A percentile compares a stretch with the other conserved stretches of the same genome.
Evolutionary conservation across 2,113 vertebrate species (phyloP).

Genomic region (Polypterus senegalus): DNA sequence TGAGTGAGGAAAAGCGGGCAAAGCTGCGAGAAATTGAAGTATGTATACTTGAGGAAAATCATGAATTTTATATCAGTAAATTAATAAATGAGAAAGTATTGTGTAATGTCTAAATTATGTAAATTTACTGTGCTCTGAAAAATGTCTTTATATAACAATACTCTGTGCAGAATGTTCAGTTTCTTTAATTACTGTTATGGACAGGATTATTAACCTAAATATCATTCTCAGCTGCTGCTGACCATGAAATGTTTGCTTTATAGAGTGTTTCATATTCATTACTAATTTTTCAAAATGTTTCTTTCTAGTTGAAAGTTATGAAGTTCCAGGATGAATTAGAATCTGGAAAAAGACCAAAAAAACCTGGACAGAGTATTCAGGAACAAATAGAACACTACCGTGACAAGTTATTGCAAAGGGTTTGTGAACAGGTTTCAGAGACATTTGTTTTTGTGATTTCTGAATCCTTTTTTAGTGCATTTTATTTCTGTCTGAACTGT

Average conservation of each 20-base stretch:
- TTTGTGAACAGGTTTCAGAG: conserved; percentile 23
- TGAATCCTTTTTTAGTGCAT: no score
- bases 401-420: conserved; percentile 91
- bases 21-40: conserved; percentile 97
- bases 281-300: background rate
- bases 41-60: conserved; percentile 1
- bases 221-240: no score
- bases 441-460: background rate
- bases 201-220: no score
- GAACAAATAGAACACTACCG: conserved; percentile 97
- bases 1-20: conserved; percentile 90
- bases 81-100: background rate
- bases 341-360: conserved; percentile 92
- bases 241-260: no score
- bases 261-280: no score
- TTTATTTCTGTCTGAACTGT: no score
- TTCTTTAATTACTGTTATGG: no score
- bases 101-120: no score
- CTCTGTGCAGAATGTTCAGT: no score
- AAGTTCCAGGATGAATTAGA: conserved; percentile 98
- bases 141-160: no score
- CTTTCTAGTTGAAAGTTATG: conserved; percentile 90
- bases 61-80: conserved; percentile 4
- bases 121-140: conserved; percentile 19
- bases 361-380: conserved; percentile 84